Evolutionary conservation across 1,140 invertebrate genomes (phyloP), one percentile per base, ranked within the genome.

Genomic region (Ptiloglossa arizonensis): DNA sequence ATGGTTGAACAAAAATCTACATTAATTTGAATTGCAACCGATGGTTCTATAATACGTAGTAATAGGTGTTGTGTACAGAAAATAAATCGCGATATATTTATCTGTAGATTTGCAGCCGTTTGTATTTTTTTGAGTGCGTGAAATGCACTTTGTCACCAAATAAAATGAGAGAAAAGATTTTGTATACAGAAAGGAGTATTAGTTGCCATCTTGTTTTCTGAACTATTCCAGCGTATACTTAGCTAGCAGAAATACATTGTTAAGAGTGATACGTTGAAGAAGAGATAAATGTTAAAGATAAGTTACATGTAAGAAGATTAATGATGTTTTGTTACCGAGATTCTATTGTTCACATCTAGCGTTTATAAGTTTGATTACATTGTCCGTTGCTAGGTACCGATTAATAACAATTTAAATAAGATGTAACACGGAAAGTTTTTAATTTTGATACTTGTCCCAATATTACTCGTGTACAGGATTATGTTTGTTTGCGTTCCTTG

Each of bases 241-340:
- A 17, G 27, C 46, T 59, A 17, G 27, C 46, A 15, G 2, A 50
- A 64, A 44, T 52, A 13, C 52, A 15, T 69, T 60, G 44, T 66
- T 66, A 32, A 54, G 8, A 57, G 32, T 50, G 44, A 76, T 64
- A 32, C 24, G 52, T 63, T 52, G 32, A 46, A 24, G 24, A 63
- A 59, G 24, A 35, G 11, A 46, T 32, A 41, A 56, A 57, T 66
- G 19, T 72, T 66, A 59, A 60, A 59, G 41, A 59, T 76, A 66
- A 50, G 50, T 27, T 41, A 73, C 15, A 64, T 48, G 50, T 59
- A 74, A 67, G n/a, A 66, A 27, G 24, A 67, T 57, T 32, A 63
- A 72, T 29, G 32, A 59, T 48, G 48, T 79, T 79, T 79, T 67
- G 29, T 67, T 79, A 74, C 35, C 38, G 52, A 79, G 27, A 24